Evolutionary conservation across 1,140 invertebrate genomes (phyloP).

Genomic region (Lamellibrachia luymesi): DNA sequence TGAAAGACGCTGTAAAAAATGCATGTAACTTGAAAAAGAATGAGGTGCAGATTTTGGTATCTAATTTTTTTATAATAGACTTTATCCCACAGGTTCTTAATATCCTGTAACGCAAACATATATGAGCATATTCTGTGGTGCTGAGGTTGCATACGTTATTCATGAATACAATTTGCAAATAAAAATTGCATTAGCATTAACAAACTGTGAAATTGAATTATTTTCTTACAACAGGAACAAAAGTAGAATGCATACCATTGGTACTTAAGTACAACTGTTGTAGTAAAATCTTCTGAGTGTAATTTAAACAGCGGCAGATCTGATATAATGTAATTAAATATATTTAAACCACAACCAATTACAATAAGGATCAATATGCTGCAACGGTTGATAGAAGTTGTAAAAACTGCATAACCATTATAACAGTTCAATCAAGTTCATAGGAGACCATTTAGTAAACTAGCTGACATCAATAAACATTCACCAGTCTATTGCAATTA

Average conservation of each 20-base stretch:
- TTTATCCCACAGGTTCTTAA: too few species aligned
- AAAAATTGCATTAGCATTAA: not conserved
- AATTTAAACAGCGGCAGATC: not conserved
- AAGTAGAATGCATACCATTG: not conserved
- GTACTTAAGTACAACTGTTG: too few species aligned
- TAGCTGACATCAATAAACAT: not conserved
- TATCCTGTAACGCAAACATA: too few species aligned
- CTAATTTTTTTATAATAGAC: too few species aligned
- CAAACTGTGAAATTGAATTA: not conserved
- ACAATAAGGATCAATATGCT: not conserved
- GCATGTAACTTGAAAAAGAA: not conserved
- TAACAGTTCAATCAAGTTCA: not conserved
- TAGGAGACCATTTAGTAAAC: not conserved
- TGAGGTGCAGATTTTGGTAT: too few species aligned
- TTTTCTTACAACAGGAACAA: not conserved
- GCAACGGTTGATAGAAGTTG: not conserved
- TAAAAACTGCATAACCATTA: not conserved
- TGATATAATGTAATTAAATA: not conserved
- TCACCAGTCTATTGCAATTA: not conserved
- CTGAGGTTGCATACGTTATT: not conserved
- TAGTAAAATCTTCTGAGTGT: too few species aligned
- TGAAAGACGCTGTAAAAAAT: not conserved
- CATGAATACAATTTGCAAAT: not conserved
- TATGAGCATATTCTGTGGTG: not conserved
- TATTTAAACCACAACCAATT: not conserved